Evolutionary conservation across 2,888 invertebrate species (phyloP).

Genomic region (Eupithecia centaureata): DNA sequence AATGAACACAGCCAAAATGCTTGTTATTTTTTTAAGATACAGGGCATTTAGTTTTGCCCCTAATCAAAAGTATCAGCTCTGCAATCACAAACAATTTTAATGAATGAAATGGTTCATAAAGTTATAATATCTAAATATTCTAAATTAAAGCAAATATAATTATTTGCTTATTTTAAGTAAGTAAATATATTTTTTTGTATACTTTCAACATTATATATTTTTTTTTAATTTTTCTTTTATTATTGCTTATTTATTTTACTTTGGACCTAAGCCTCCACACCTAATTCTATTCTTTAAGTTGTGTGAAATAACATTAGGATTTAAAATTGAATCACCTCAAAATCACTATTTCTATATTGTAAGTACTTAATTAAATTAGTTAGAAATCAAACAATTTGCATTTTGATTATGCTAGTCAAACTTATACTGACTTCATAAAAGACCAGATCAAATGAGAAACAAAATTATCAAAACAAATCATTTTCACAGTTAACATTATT

Average conservation of each 20-base stretch:
- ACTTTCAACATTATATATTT: slow-evolving; percentile 62
- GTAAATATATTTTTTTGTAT: slow-evolving; percentile 59
- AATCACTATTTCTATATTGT: neutral
- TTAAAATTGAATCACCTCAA: slow-evolving; percentile 13
- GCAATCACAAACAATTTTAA: slow-evolving; percentile 14
- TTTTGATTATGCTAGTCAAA: slow-evolving; percentile 3
- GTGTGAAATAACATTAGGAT: slow-evolving; percentile 20
- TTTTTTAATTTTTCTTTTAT: slow-evolving; percentile 63
- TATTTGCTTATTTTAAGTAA: slow-evolving; percentile 49
- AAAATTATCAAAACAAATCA: slow-evolving; percentile 8
- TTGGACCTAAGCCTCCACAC: slow-evolving; percentile 45
- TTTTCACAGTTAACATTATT: slow-evolving; percentile 13
- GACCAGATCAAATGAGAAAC: slow-evolving; percentile 14
- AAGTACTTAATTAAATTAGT: slow-evolving; percentile 3
- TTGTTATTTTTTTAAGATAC: neutral
- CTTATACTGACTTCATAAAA: slow-evolving; percentile 3
- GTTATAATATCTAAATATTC: slow-evolving; percentile 41
- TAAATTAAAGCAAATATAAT: slow-evolving; percentile 54
- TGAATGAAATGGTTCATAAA: slow-evolving; percentile 35
- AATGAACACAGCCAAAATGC: slow-evolving; percentile 21
- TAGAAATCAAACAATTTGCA: neutral
- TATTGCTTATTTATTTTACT: slow-evolving; percentile 41
- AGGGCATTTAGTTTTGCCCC: neutral
- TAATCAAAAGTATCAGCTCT: neutral
- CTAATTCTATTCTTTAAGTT: slow-evolving; percentile 42